Base-by-base conservation (phyloP, 2,888 invertebrate genomes). In the Cataglyphis altisquamis region DNA sequence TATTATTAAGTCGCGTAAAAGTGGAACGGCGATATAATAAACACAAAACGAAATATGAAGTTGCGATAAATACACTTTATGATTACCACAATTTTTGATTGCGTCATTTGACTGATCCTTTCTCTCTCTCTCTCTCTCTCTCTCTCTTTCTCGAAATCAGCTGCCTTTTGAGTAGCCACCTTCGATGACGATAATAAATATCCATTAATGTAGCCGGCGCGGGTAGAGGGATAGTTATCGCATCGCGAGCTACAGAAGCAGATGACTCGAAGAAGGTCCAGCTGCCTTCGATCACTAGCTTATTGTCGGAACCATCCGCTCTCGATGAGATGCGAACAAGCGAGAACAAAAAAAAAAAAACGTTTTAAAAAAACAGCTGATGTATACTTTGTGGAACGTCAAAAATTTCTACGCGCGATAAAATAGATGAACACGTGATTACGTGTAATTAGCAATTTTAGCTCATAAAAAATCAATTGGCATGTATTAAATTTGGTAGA, bases 221-320 rank as follows among this genome's bases (percentile, higher is more conserved):
- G 87, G 74, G 87, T 89, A 86, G 91, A 90, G 93, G 93, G 93
- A 93, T 93, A 94, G 93, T 94, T 94, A 94, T 94, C 94, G 93
- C 92, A 92, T 93, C 94, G 92, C 92, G 93, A 92, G 92, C 90
- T 89, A 90, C 87, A 86, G 90, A 86, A 90, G 92, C 93, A 94
- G 94, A 94, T 94, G 94, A 94, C 93, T 94, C 93, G 91, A 90
- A 88, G 91, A 90, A 92, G 91, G 91, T 92, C 90, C 94, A 94
- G 94, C 94, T 94, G 94, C 93, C 90, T 91, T 91, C 90, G 92
- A 92, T 92, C 90, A 91, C 88, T 85, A 84, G 86, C 84, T 90
- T 88, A 90, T 90, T 89, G 91, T 92, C 90, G 88, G 88, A 84
- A 73, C 83, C 90, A 87, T 86, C 89, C 84, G 84, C 64, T 52